Conservation (phyloP, 2,797 vertebrate genomes). For the Chrysocyon brachyurus region DNA sequence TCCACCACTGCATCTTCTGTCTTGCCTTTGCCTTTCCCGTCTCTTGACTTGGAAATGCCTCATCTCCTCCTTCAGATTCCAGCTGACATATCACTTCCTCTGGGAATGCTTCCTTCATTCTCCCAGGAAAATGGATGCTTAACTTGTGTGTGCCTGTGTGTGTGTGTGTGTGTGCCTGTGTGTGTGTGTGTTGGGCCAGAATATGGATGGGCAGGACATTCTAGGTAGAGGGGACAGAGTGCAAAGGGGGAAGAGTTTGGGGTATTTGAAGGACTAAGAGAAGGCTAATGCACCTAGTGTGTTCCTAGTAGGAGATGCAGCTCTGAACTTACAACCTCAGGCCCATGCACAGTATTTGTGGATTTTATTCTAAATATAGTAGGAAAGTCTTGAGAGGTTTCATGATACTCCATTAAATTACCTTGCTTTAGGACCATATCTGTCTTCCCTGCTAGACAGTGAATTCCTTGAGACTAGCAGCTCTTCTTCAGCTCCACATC, state of each 20-base stretch:
- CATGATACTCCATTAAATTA: not conserved
- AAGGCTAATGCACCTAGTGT: not conserved
- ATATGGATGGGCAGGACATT: not conserved
- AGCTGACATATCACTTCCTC: not conserved
- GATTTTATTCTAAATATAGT: conserved; percentile 36
- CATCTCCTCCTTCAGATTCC: not conserved
- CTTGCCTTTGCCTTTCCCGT: not conserved
- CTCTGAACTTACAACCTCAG: not conserved
- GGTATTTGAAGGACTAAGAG: not conserved
- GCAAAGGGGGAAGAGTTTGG: no score
- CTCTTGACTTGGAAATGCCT: not conserved
- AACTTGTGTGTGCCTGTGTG: not conserved
- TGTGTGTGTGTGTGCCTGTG: no score
- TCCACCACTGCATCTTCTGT: not conserved
- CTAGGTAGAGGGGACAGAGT: not conserved
- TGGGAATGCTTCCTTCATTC: conserved; percentile 9
- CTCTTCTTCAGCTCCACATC: not conserved
- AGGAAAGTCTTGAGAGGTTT: not conserved
- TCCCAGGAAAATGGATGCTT: not conserved
- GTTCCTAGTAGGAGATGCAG: fast-evolving
- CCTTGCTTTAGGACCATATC: not conserved
- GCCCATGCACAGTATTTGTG: not conserved
- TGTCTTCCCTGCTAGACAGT: not conserved
- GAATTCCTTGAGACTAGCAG: not conserved
- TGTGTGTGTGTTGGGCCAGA: not conserved